Evolutionary conservation across 2,797 vertebrate species (phyloP).

Genomic region (Borostomias antarcticus): DNA sequence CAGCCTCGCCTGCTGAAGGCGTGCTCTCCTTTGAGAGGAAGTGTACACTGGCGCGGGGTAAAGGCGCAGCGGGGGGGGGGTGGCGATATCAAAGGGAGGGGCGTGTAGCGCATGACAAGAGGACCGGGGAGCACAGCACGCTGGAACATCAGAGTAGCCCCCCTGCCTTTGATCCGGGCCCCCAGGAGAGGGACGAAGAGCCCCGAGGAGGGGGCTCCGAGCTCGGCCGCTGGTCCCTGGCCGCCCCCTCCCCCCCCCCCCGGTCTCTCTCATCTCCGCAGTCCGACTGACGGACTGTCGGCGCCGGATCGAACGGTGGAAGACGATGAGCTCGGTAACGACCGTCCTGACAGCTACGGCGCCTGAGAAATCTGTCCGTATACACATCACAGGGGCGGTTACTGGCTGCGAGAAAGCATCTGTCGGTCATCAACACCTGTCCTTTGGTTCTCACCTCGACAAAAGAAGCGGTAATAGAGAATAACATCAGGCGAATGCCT

Average conservation of each 20-base stretch:
- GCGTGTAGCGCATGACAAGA: neutral
- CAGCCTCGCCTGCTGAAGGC: slow-evolving; percentile 13
- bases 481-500: slow-evolving; percentile 47
- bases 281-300: slow-evolving; percentile 27
- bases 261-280: slow-evolving; percentile 39
- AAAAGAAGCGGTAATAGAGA: neutral
- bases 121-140: slow-evolving; percentile 1
- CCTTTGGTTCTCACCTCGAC: neutral
- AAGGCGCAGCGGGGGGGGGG: slow-evolving; percentile 3
- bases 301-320: slow-evolving; percentile 18
- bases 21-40: slow-evolving; percentile 5
- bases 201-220: slow-evolving; percentile 27
- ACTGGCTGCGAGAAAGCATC: slow-evolving; percentile 21
- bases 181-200: slow-evolving; percentile 44
- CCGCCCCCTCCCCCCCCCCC: slow-evolving; percentile 10
- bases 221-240: slow-evolving; percentile 34
- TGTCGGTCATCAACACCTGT: slow-evolving; percentile 9
- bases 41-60: neutral
- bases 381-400: neutral
- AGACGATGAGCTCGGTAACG: slow-evolving; percentile 34
- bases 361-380: slow-evolving; percentile 19
- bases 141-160: slow-evolving; percentile 35
- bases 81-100: slow-evolving; percentile 37
- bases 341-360: slow-evolving; percentile 15
- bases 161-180: slow-evolving; percentile 57